Evolutionary conservation across 2,797 vertebrate genomes (phyloP), one percentile per base, ranked within the genome.

Genomic region (Tamandua tetradactyla): DNA sequence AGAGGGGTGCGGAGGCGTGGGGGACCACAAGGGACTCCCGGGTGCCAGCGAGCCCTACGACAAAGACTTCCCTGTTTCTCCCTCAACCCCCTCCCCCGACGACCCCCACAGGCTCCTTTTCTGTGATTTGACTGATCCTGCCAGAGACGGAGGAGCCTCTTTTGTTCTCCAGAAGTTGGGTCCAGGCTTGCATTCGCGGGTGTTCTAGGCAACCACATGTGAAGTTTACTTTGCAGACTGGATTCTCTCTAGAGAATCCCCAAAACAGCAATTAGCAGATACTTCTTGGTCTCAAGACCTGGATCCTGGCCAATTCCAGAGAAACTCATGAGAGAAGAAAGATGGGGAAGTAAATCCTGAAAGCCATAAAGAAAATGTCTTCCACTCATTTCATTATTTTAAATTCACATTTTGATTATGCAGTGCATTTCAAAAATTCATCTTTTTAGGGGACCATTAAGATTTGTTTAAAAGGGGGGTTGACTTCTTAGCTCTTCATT

Each of bases 311-410:
- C 57, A 89, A 80, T 35, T 49, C 40, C 40, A 84, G 71, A 87
- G 68, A 62, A 35, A 37, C 80, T 91, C 61, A 80, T 59, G 37
- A 85, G 35, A 69, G 49, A 90, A 52, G 49, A 91, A 90, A 88
- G 30, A 88, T 80, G 9, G 42, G 37, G 32, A 74, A 89, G 57
- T 87, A 62, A 81, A 89, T 74, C 90, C 79, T 71, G 42, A 87
- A 93, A 90, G 15, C 11, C 25, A 88, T 89, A 59, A 81, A 68
- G 81, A 91, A 89, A 79, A 82, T 84, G 12, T 37, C 61, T 92
- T 93, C 71, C 55, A 66, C 81, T 88, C 47, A 64, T 88, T 88
- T 91, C 42, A 84, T 64, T 66, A 75, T 91, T 93, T 79, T 78
- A 95, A 94, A 81, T 42, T 86, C 59, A 71, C 8, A 69, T 9